Evolutionary conservation across 2,113 vertebrate species (phyloP), one percentile per base, ranked within the genome.

Genomic region (Neotoma lepida): DNA sequence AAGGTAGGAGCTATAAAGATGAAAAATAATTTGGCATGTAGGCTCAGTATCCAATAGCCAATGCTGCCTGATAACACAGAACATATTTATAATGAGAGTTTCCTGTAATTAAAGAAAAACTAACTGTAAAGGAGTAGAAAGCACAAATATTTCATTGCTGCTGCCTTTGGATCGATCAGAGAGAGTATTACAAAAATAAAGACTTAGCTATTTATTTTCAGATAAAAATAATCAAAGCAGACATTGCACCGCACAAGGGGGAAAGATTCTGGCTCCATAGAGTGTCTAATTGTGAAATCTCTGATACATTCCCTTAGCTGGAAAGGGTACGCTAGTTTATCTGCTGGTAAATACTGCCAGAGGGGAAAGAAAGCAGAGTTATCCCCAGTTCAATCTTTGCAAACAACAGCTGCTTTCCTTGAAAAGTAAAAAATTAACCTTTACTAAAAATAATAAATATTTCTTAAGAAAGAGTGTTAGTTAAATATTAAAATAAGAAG

Each of bases 81-180:
- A 49, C 54, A 68, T 94, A 89, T 95, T 96, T 96, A 95, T 76
- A 96, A 96, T 8, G 82, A 96, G 51, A 80, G 80, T 93, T 98
- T 98, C 89, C 91, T 94, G 12, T 96, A 97, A 97, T 95, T 92
- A 97, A 98, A 98, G 91, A 97, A 95, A 46, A 77, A 96, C 86
- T 96, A 96, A 98, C 91, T 91, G 35, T 91, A 96, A 97, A 96
- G 70, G 17, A 97, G 22, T 85, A n/a, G 84, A 54, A 94, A 81
- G 94, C 41, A n/a, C 51, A 86, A 91, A 90, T 97, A 90, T 94
- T 97, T 95, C 56, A 96, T 97, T 96, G 88, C 54, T 44, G 85
- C 80, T 86, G 89, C 10, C 51, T 93, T 97, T 90, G n/a, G 56
- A 92, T 92, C 76, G 7, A 97, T 91, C 90, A 80, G 94, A 96